Evolutionary conservation across 2,888 invertebrate species (phyloP).

Genomic region (Campaea margaritaria): DNA sequence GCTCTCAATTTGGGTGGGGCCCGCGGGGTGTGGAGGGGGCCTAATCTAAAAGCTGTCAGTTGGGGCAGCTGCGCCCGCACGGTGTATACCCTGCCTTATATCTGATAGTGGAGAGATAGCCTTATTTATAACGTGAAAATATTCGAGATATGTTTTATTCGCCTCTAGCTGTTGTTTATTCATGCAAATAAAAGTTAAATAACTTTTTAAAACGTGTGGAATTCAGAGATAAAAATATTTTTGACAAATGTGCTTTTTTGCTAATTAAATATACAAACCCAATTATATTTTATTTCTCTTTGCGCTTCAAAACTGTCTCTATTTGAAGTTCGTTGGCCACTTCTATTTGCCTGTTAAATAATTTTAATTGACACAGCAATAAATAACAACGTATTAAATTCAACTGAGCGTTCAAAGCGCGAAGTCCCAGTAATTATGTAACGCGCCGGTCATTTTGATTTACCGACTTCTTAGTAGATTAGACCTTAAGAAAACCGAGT

Average conservation of each 20-base stretch:
- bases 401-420: conserved; percentile 56
- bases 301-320: too few species aligned
- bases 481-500: conserved; percentile 54
- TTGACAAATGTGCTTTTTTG: conserved; percentile 22
- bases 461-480: conserved; percentile 48
- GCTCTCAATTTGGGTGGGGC: conserved; percentile 78
- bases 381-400: conserved; percentile 56
- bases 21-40: conserved; percentile 57
- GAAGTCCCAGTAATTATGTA: conserved; percentile 67
- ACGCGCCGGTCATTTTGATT: conserved; percentile 66
- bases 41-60: conserved; percentile 84
- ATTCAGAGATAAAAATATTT: conserved; percentile 10
- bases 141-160: conserved; percentile 7
- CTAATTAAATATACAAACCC: conserved; percentile 15
- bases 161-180: neutral
- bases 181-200: neutral
- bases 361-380: conserved; percentile 60
- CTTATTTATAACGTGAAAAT: conserved; percentile 20
- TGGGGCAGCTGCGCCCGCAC: conserved; percentile 72
- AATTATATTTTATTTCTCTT: conserved; percentile 20
- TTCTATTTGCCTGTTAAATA: conserved; percentile 42
- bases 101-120: conserved; percentile 34
- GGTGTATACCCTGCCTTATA: conserved; percentile 67
- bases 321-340: conserved; percentile 24
- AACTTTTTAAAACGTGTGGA: neutral